Evolutionary conservation across 30 jellyfish, hydroid and myxozoan species (phyloP).

Genomic region (Clytia hemisphaerica): DNA sequence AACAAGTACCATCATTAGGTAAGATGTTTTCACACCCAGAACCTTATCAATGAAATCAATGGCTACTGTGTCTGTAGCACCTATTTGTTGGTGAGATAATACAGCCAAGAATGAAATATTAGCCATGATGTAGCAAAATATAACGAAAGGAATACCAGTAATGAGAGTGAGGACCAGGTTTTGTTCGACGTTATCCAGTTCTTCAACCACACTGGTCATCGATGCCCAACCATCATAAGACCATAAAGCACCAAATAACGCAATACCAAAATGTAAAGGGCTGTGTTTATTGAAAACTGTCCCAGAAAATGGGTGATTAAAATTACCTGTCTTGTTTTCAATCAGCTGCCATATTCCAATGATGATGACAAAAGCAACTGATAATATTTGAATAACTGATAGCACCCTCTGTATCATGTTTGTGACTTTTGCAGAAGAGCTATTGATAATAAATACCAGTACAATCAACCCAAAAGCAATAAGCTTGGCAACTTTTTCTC

Average conservation of each 20-base stretch:
- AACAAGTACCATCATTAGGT: background rate
- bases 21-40: slow-evolving; percentile 28
- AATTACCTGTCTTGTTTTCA: slow-evolving; percentile 9
- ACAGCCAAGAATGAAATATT: slow-evolving; percentile 28
- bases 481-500: no score
- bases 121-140: background rate
- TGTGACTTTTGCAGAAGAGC: slow-evolving; percentile 2
- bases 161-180: slow-evolving; percentile 24
- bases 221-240: slow-evolving; percentile 48
- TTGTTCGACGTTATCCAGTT: slow-evolving; percentile 24
- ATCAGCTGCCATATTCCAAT: slow-evolving; percentile 29
- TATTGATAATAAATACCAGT: background rate
- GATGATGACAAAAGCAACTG: slow-evolving; percentile 5
- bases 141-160: slow-evolving; percentile 24
- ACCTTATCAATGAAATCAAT: slow-evolving; percentile 6
- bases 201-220: slow-evolving; percentile 26
- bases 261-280: slow-evolving; percentile 7
- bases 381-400: slow-evolving; percentile 2
- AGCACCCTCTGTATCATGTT: slow-evolving; percentile 21
- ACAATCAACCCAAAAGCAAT: background rate
- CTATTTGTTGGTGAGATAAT: slow-evolving; percentile 26
- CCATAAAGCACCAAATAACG: slow-evolving; percentile 22
- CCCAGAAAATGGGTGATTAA: no score
- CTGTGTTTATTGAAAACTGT: background rate
- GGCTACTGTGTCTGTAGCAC: slow-evolving; percentile 20